These are phyloP conservation scores for Globodera rostochiensis DNA, from an alignment of 1,140 invertebrate genomes.

Conservation along the genomic window DNA sequence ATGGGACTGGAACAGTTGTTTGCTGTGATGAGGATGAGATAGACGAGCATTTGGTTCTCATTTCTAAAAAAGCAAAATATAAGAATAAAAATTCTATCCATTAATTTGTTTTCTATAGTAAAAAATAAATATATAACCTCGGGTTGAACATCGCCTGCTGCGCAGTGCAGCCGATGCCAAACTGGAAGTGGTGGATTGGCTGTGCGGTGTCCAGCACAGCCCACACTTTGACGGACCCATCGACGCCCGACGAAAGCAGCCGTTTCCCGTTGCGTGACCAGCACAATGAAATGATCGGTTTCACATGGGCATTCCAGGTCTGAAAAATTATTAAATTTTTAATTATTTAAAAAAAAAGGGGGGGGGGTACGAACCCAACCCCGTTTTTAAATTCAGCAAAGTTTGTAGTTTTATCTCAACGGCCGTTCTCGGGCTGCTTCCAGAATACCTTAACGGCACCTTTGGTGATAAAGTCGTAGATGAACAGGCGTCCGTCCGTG, in stretches of 20 bases:
- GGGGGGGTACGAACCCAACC: neutral
- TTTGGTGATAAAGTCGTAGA: constrained; percentile 49
- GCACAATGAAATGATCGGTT: constrained; percentile 44
- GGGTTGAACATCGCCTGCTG: constrained; percentile 46
- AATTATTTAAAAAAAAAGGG: too few relatives aligned
- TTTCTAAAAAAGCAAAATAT: constrained; percentile 41
- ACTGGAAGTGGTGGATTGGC: constrained; percentile 29
- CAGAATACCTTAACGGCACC: constrained; percentile 40
- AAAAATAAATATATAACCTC: constrained; percentile 31
- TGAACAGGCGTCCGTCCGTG: constrained; percentile 47
- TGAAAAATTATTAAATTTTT: neutral
- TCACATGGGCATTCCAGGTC: constrained; percentile 51
- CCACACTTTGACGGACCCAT: constrained; percentile 48
- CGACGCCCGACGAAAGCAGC: constrained; percentile 41
- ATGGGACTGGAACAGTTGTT: constrained; percentile 35
- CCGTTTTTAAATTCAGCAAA: too few relatives aligned
- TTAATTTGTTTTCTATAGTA: too few relatives aligned
- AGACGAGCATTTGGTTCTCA: constrained; percentile 45
- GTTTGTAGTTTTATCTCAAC: too few relatives aligned
- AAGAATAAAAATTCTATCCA: neutral
- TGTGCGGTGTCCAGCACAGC: constrained; percentile 33
- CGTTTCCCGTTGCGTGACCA: constrained; percentile 51
- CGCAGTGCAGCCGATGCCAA: constrained; percentile 35
- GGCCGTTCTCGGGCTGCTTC: neutral
- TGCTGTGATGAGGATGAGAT: constrained; percentile 27